Evolutionary conservation across 2,888 invertebrate species (phyloP), one percentile per base, ranked within the genome.

Genomic region (Pardosa pseudoannulata): DNA sequence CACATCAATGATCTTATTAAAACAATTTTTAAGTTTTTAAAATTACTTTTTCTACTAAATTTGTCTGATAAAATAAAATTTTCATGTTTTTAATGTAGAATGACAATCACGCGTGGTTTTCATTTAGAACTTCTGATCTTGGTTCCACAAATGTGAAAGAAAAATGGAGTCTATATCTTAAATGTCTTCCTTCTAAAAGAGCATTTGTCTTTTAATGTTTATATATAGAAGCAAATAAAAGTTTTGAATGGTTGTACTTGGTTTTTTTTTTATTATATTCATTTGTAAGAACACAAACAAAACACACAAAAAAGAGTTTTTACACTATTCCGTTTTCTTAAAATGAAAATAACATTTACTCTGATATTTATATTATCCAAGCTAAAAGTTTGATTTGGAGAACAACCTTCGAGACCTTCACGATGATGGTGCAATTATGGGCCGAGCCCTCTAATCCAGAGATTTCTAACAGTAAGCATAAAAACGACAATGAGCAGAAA

Each of bases 151-250:
- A 68, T 23, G 39, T 9, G 23, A 68, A 23, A 23, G 23, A 23
- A 31, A n/a, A 19, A 68, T 36, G 32, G 13, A 67, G 65, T 79
- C 27, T 67, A 62, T 62, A 46, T 31, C 67, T 75, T 82, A 39
- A 23, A 75, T 75, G 82, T 82, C 82, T 82, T 82, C 82, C 82
- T 76, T 65, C 64, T 70, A 76, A 82, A 39, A 70, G 67, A 80
- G 50, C 11, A 64, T 70, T 70, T 82, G 76, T 82, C 82, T 71
- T 76, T 76, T 76, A 75, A 68, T 81, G 74, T 81, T 81, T 81
- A 64, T 76, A 82, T 71, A 82, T 41, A 76, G 41, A 39, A 32
- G 50, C 27, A 46, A 79, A 75, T 70, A 70, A 81, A 80, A 81
- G 50, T 75, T 75, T 81, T 74, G 70, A 75, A 75, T 81, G 75